Percentiles rank a stretch among this genome's conserved stretches.
phyloP scores from a whole-genome alignment of 2,113 vertebrate genomes.

The Ginglymostoma cirratum region DNA sequence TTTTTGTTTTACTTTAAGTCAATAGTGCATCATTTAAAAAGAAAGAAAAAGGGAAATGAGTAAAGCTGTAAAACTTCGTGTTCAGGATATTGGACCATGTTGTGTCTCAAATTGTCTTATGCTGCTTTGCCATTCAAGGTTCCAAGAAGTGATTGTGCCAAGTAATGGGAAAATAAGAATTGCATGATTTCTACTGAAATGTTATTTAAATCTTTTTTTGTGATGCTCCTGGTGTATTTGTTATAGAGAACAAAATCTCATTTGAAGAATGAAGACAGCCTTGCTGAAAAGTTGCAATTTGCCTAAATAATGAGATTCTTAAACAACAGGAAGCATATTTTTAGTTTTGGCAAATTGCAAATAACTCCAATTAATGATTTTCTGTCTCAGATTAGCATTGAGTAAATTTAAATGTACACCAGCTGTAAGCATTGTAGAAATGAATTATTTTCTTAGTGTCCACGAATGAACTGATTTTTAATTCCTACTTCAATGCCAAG shows the following conservation, averaged over 20 bases:
- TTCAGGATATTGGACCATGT: not conserved
- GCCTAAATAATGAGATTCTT: not conserved
- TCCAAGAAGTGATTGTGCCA: slow-evolving; percentile 3
- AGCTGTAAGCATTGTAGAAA: not conserved
- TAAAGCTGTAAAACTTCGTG: not conserved
- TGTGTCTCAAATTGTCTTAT: not conserved
- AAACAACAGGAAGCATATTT: not conserved
- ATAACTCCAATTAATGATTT: not conserved
- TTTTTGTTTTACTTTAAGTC: not conserved
- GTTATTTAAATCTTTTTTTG: not conserved
- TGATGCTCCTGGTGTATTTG: not conserved
- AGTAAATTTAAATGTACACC: not conserved
- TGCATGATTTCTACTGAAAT: not conserved
- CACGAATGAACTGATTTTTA: not conserved
- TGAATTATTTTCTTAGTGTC: not conserved
- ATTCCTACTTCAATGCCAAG: not conserved
- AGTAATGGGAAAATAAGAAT: not conserved
- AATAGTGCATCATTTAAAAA: not conserved
- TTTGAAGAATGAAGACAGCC: not conserved
- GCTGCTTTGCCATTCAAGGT: not conserved
- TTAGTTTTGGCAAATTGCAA: not conserved
- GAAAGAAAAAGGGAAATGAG: not conserved
- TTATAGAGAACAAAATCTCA: not conserved
- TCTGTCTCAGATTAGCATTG: not conserved
- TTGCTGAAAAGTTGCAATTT: not conserved